phyloP scores from a whole-genome alignment of 2,797 vertebrate species.

The Gymnopithys bicolor region DNA sequence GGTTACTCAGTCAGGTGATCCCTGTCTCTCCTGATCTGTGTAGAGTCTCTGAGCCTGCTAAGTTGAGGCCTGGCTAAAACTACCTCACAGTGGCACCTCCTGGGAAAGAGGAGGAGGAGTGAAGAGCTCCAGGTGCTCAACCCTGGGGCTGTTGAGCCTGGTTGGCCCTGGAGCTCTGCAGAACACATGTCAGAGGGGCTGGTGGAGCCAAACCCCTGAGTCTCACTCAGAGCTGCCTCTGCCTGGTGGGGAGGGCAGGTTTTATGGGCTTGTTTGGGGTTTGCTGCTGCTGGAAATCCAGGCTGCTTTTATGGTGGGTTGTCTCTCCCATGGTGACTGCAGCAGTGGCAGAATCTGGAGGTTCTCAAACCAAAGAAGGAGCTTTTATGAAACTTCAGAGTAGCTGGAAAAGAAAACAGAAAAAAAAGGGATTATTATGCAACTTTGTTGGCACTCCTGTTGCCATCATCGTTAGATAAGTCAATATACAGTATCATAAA shows the following conservation, averaged over 20 bases:
- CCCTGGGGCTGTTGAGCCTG: not conserved
- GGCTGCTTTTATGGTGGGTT: not conserved
- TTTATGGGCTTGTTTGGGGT: not conserved
- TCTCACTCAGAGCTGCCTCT: not conserved
- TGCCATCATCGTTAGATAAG: not conserved
- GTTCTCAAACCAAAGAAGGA: not conserved
- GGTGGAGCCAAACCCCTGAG: not conserved
- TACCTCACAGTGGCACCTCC: accelerated
- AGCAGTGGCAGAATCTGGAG: not conserved
- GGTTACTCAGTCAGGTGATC: no score
- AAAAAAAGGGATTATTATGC: not conserved
- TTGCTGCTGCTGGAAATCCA: not conserved
- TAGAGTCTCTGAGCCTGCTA: no score
- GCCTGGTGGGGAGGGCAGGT: not conserved
- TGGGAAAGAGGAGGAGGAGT: not conserved
- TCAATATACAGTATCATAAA: not conserved
- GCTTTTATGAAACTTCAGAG: not conserved
- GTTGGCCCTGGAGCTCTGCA: not conserved
- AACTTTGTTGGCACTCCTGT: not conserved
- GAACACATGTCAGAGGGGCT: accelerated
- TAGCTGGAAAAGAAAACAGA: not conserved
- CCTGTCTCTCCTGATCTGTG: no score
- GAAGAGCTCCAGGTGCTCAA: not conserved
- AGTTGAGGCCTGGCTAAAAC: no score
- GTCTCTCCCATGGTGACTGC: not conserved